A percentile compares a stretch with the other conserved stretches of the same genome.
Evolutionary conservation across 2,888 invertebrate genomes (phyloP).

Genomic region (Rugalucina vietnamica): DNA sequence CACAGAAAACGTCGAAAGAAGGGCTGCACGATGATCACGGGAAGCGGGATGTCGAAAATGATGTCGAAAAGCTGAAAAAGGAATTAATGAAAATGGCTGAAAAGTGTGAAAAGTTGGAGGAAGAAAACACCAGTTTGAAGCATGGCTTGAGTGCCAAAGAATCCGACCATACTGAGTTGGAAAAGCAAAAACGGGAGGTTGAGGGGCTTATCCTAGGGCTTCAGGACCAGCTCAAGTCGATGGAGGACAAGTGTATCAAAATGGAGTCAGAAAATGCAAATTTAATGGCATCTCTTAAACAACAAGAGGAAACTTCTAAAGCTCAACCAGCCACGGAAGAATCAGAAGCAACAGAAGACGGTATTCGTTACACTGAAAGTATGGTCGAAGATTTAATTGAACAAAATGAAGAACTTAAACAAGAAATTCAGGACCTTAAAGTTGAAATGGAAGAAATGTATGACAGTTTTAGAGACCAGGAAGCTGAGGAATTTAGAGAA

Average conservation of each 20-base stretch:
- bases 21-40: neutral
- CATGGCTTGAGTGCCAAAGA: constrained; percentile 52
- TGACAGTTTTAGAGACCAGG: constrained; percentile 95
- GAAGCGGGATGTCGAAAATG: constrained; percentile 82
- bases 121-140: constrained; percentile 80
- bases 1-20: neutral
- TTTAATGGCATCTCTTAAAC: constrained; percentile 54
- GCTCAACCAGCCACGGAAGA: constrained; percentile 38
- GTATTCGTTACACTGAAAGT: constrained; percentile 65
- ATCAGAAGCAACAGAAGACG: constrained; percentile 63
- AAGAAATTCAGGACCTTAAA: constrained; percentile 94
- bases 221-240: constrained; percentile 63
- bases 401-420: constrained; percentile 77
- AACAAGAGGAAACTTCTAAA: constrained; percentile 38
- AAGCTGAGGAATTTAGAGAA: constrained; percentile 96
- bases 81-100: constrained; percentile 71
- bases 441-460: constrained; percentile 99
- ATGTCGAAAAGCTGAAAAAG: constrained; percentile 87
- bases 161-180: constrained; percentile 28
- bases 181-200: constrained; percentile 63
- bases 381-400: constrained; percentile 67
- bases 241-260: constrained; percentile 66
- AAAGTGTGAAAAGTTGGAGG: constrained; percentile 66
- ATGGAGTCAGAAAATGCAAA: constrained; percentile 69
- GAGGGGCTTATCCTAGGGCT: constrained; percentile 84